Evolutionary conservation across 1,140 invertebrate species (phyloP).

Genomic region (Tenebrio molitor): DNA sequence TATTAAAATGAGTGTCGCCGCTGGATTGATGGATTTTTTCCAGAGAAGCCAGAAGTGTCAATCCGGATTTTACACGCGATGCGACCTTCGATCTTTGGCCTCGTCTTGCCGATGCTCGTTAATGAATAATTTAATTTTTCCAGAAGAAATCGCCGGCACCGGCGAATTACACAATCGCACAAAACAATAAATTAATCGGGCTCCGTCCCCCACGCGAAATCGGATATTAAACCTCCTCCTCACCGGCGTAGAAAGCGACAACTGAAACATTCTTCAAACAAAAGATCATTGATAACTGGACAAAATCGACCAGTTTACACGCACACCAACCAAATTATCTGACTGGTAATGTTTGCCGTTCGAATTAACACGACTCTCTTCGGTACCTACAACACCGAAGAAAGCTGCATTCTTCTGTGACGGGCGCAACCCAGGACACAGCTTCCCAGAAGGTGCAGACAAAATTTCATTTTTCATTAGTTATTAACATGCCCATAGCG

Average conservation of each 20-base stretch:
- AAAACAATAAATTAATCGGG: constrained; percentile 32
- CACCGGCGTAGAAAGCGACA: constrained; percentile 15
- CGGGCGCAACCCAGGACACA: too few relatives aligned
- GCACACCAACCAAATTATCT: not conserved
- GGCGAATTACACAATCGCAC: too few relatives aligned
- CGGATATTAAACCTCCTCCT: constrained; percentile 1
- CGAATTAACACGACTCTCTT: constrained; percentile 16
- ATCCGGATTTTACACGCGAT: constrained; percentile 4
- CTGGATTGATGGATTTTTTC: constrained; percentile 24
- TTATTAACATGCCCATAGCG: too few relatives aligned
- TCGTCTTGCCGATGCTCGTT: constrained; percentile 3
- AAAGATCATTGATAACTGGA: constrained; percentile 19
- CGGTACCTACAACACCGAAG: not conserved
- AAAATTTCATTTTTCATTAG: too few relatives aligned
- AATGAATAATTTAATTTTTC: constrained; percentile 29
- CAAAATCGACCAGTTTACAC: not conserved
- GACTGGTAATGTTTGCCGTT: constrained; percentile 1
- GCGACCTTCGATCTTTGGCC: constrained; percentile 30
- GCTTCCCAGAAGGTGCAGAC: too few relatives aligned
- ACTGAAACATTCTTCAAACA: constrained; percentile 15
- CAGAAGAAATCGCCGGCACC: too few relatives aligned
- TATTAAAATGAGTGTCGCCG: constrained; percentile 24
- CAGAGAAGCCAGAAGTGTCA: constrained; percentile 21
- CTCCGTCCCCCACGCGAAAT: not conserved
- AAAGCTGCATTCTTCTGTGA: not conserved